These are phyloP conservation scores for Oligia latruncula DNA, from an alignment of 2,888 invertebrate species.

Conservation along the genomic window DNA sequence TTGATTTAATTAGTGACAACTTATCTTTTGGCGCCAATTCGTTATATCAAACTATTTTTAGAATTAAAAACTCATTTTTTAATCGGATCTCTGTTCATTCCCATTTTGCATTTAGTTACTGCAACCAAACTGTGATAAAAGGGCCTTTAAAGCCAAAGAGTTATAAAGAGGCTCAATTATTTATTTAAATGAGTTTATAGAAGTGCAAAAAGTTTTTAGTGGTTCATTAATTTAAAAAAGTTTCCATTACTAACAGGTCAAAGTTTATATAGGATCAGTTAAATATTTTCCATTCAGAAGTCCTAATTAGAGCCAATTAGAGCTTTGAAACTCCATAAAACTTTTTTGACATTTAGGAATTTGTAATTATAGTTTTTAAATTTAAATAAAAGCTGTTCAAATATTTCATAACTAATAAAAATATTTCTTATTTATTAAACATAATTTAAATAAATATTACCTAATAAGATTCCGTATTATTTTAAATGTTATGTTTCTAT, in stretches of 20 bases:
- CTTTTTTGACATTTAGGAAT: neutral
- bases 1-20: constrained; percentile 21
- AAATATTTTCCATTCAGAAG: neutral
- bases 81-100: neutral
- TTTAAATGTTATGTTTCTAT: neutral
- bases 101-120: neutral
- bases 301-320: neutral
- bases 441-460: neutral
- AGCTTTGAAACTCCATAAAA: neutral
- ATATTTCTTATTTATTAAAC: constrained; percentile 7
- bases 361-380: neutral
- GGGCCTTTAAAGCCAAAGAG: neutral
- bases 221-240: neutral
- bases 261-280: neutral
- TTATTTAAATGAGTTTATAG: neutral
- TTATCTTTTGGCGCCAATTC: constrained; percentile 29
- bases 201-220: neutral
- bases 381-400: neutral
- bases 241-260: neutral
- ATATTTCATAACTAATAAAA: constrained; percentile 11
- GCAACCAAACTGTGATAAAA: neutral
- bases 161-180: neutral
- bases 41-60: neutral
- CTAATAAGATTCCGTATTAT: neutral
- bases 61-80: neutral